Evolutionary conservation across 2,113 vertebrate genomes (phyloP).

Genomic region (Microcebus griseorufus): DNA sequence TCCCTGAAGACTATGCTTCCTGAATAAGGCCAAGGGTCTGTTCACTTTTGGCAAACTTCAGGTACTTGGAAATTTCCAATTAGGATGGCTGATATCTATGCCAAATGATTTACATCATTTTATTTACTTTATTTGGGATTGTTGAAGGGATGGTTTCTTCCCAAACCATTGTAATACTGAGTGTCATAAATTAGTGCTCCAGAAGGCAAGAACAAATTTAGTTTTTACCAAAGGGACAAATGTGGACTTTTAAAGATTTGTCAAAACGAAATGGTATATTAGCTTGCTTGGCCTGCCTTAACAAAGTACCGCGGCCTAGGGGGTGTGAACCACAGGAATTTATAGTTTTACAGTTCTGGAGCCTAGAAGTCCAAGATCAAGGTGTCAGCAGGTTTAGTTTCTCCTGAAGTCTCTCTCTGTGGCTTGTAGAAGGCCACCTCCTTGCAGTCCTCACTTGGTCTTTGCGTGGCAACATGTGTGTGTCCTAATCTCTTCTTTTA

Average conservation of each 20-base stretch:
- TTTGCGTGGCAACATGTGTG: neutral
- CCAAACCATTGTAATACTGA: neutral
- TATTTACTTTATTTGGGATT: neutral
- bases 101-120: neutral
- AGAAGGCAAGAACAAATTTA: neutral
- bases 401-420: neutral
- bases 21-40: neutral
- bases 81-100: neutral
- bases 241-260: slow-evolving; percentile 11
- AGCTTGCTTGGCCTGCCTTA: neutral
- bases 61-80: neutral
- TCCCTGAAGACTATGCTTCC: neutral
- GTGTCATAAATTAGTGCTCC: neutral
- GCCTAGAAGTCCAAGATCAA: neutral
- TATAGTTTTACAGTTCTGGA: neutral
- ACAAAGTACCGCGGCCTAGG: neutral
- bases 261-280: neutral
- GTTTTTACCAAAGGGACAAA: neutral
- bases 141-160: neutral
- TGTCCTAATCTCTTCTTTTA: neutral
- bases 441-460: neutral
- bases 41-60: neutral
- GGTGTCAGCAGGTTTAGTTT: neutral
- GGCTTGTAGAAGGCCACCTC: neutral
- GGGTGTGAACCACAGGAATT: neutral